Conservation (phyloP, 1,140 invertebrate species). For the Manduca sexta region DNA sequence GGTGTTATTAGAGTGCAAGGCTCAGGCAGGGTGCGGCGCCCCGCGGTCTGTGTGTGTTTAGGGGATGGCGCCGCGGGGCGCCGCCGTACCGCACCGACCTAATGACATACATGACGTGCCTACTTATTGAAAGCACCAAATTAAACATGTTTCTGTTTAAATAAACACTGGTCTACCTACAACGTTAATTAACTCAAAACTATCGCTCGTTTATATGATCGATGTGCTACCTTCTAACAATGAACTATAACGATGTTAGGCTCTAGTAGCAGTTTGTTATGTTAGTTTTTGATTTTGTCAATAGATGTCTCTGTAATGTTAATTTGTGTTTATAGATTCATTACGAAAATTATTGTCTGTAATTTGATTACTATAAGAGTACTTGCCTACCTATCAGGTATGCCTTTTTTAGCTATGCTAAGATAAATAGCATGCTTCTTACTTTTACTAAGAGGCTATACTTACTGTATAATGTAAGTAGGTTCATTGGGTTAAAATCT, state of each 20-base stretch:
- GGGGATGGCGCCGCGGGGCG: conserved; percentile 48
- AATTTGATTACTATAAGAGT: no score
- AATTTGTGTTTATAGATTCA: background rate
- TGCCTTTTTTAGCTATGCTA: no score
- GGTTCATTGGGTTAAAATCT: no score
- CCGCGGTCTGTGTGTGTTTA: conserved; percentile 74
- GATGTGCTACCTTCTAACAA: background rate
- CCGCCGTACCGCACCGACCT: conserved; percentile 22
- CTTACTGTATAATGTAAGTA: no score
- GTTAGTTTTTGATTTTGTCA: background rate
- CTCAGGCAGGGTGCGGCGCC: conserved; percentile 59
- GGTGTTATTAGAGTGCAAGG: conserved; percentile 60
- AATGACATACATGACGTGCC: conserved; percentile 22
- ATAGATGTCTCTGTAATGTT: background rate
- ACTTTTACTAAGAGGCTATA: no score
- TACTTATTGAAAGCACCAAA: conserved; percentile 64
- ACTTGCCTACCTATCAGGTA: no score
- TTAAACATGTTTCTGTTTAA: conserved; percentile 65
- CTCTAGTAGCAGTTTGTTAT: no score
- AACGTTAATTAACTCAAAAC: conserved; percentile 15
- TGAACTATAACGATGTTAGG: background rate
- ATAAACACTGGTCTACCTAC: conserved; percentile 47
- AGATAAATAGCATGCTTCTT: no score
- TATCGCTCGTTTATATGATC: background rate
- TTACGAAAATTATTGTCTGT: no score